phyloP scores from a whole-genome alignment of 1,140 invertebrate species.

The Drosophila tristis region DNA sequence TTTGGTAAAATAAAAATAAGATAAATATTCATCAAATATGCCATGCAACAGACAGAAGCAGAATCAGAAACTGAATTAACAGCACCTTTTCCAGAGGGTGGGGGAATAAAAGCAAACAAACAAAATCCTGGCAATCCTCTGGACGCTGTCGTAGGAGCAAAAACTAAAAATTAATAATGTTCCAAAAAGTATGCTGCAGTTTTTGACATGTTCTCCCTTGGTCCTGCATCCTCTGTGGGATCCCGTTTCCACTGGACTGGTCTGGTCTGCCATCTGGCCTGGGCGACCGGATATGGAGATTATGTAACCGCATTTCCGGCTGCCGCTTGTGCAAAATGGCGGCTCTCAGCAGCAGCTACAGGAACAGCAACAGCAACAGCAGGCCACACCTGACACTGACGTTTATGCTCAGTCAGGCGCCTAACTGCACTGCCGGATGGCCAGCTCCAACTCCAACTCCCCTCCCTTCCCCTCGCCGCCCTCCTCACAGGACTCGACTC shows the following conservation, averaged over 20 bases:
- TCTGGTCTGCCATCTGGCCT: no score
- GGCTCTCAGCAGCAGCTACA: conserved; percentile 25
- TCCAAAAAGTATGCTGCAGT: conserved; percentile 63
- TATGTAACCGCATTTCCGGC: conserved; percentile 78
- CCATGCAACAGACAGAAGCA: conserved; percentile 35
- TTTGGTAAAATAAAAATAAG: conserved; percentile 19
- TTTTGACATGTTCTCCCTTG: conserved; percentile 35
- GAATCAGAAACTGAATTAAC: conserved; percentile 37
- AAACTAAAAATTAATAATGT: conserved; percentile 67
- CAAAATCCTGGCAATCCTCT: conserved; percentile 25
- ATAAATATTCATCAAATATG: conserved; percentile 53
- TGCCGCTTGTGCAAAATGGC: conserved; percentile 46
- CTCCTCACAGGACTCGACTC: background rate
- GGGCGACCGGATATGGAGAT: conserved; percentile 53
- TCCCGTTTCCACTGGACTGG: no score
- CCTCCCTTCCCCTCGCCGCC: background rate
- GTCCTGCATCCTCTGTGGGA: background rate
- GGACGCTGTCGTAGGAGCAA: background rate
- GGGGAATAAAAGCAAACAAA: background rate
- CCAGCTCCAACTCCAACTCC: background rate
- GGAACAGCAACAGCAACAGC: conserved; percentile 37
- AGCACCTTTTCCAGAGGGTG: conserved; percentile 1
- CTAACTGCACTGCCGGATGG: conserved; percentile 33
- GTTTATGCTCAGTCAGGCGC: conserved; percentile 58
- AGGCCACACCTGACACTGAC: conserved; percentile 56